Evolutionary conservation across 1,140 invertebrate genomes (phyloP), one percentile per base, ranked within the genome.

Genomic region (Heliconius congener): DNA sequence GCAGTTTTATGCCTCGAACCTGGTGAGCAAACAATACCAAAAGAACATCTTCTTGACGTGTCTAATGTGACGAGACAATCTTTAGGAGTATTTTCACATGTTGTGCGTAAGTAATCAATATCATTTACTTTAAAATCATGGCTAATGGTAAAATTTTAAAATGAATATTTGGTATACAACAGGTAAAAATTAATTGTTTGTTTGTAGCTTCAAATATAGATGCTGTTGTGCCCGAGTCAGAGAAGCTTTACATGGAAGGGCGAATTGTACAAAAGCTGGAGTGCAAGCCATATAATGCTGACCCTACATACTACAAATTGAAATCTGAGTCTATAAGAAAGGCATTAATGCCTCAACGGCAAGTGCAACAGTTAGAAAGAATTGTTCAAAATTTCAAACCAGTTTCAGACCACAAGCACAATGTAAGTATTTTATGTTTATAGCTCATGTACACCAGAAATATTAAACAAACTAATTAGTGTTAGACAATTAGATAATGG

Each of bases 261-360:
- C 97, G 97, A 89, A 99, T 99, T 86, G 97, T 98, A 42, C 98
- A 99, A 91, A 98, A 98, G 92, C 95, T 99, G 52, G 99, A 99
- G 94, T 99, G 98, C 92, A 96, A 97, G 55, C 98, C 99, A 42
- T 97, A 98, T 39, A 72, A 72, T 92, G 97, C 97, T 74, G 98
- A 99, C 90, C 96, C 95, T 76, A 97, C 96, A 85, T 99, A 99
- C 87, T 98, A 98, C 96, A 97, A 97, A 89, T 91, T 99, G 2
- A 99, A 99, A 95, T 95, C 97, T 84, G 96, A 98, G 86, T 97
- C 97, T 55, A 98, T 98, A 71, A 96, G 96, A 71, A 97, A 97
- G 90, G 98, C 98, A n/a, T 97, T 97, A 2, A 95, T 97, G 82
- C 98, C 98, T 1, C 95, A 96, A 71, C 95, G 97, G 81, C 96